phyloP scores from a whole-genome alignment of 2,888 invertebrate species.

The Lepidochrysops patricia region DNA sequence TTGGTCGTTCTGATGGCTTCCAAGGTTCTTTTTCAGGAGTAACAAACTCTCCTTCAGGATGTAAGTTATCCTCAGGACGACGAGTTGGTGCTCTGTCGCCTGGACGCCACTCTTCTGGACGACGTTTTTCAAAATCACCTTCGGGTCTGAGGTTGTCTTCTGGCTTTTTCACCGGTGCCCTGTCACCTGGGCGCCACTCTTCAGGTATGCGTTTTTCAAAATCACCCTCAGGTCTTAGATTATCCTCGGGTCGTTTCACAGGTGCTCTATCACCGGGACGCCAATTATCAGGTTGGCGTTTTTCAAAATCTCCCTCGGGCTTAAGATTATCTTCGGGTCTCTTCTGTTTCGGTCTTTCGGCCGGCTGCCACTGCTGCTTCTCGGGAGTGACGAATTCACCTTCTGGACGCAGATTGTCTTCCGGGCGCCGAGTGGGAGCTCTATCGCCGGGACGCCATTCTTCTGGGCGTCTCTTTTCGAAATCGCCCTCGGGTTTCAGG shows the following conservation, averaged over 20 bases:
- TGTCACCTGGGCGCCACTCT: slow-evolving; percentile 61
- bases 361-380: slow-evolving; percentile 51
- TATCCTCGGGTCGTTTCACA: slow-evolving; percentile 61
- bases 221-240: slow-evolving; percentile 67
- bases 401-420: slow-evolving; percentile 66
- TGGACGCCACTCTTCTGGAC: slow-evolving; percentile 51
- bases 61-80: slow-evolving; percentile 45
- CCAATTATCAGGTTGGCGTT: slow-evolving; percentile 45
- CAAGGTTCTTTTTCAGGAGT: slow-evolving; percentile 45
- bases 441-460: slow-evolving; percentile 71
- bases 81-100: slow-evolving; percentile 24
- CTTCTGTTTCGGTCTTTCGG: slow-evolving; percentile 56
- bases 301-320: slow-evolving; percentile 69
- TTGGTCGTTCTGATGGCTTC: slow-evolving; percentile 53
- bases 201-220: slow-evolving; percentile 48
- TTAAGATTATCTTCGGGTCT: slow-evolving; percentile 74
- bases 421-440: slow-evolving; percentile 64
- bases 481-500: slow-evolving; percentile 57
- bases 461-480: slow-evolving; percentile 57
- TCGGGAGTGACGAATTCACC: slow-evolving; percentile 53
- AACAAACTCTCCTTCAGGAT: slow-evolving; percentile 70
- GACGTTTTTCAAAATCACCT: slow-evolving; percentile 51
- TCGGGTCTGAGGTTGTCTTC: slow-evolving; percentile 69
- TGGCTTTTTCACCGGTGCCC: slow-evolving; percentile 52
- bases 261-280: slow-evolving; percentile 64